Evolutionary conservation across 2,888 invertebrate species (phyloP).

Genomic region (Strigamia crassipes): DNA sequence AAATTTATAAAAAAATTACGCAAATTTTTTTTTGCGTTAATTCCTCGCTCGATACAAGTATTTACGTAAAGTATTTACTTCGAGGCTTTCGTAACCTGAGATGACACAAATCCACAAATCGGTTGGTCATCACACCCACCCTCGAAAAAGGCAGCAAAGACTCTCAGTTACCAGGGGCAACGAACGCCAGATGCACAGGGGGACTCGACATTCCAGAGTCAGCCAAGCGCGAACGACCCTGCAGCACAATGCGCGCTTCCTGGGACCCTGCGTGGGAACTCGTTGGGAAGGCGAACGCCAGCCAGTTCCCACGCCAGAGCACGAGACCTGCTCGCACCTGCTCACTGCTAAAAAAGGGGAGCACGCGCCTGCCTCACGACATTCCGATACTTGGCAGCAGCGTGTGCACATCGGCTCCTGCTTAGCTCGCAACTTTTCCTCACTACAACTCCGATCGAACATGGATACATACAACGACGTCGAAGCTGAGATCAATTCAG

Average conservation of each 20-base stretch:
- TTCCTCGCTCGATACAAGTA: no score
- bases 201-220: slow-evolving; percentile 41
- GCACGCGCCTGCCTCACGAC: slow-evolving; percentile 29
- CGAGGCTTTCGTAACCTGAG: neutral
- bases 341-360: slow-evolving; percentile 44
- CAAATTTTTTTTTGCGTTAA: no score
- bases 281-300: slow-evolving; percentile 33
- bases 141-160: neutral
- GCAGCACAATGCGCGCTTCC: slow-evolving; percentile 47
- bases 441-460: neutral
- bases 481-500: slow-evolving; percentile 39
- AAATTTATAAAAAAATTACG: no score
- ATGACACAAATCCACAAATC: slow-evolving; percentile 37
- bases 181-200: neutral
- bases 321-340: slow-evolving; percentile 47
- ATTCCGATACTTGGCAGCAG: slow-evolving; percentile 45
- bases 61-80: neutral
- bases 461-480: slow-evolving; percentile 16
- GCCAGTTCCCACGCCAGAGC: slow-evolving; percentile 46
- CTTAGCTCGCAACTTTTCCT: neutral
- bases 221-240: slow-evolving; percentile 46
- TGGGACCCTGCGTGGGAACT: slow-evolving; percentile 43
- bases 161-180: slow-evolving; percentile 18
- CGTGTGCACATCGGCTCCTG: slow-evolving; percentile 5
- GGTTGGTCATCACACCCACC: slow-evolving; percentile 10